Evolutionary conservation across 2,797 vertebrate species (phyloP).

Genomic region (Cirrhinus mrigala): DNA sequence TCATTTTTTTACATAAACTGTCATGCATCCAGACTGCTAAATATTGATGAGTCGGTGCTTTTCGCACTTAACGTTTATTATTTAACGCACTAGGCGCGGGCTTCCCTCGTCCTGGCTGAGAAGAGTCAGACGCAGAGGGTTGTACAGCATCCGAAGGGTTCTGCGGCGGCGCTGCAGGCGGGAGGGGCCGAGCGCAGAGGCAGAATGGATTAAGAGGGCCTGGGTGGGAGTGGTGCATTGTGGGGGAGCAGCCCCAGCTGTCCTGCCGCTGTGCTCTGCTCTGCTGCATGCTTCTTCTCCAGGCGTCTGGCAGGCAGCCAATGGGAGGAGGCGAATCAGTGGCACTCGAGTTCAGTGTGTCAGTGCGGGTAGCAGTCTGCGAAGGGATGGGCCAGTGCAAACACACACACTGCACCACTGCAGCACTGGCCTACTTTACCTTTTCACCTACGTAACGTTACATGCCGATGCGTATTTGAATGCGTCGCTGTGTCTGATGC

Average conservation of each 20-base stretch:
- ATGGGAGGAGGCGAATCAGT: constrained; percentile 75
- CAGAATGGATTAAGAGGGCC: constrained; percentile 52
- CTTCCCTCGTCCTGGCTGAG: constrained; percentile 21
- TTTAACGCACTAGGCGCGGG: constrained; percentile 1
- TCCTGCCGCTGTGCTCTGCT: constrained; percentile 69
- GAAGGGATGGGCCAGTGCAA: constrained; percentile 40
- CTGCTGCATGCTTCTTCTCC: constrained; percentile 73
- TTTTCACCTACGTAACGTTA: background rate
- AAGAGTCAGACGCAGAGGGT: constrained; percentile 33
- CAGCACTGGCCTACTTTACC: constrained; percentile 61
- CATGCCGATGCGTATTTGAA: constrained; percentile 11
- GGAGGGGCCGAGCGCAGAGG: constrained; percentile 27
- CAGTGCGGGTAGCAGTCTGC: constrained; percentile 62
- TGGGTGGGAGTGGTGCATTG: constrained; percentile 69
- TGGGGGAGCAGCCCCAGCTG: constrained; percentile 73
- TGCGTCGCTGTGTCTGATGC: background rate
- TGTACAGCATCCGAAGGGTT: constrained; percentile 46
- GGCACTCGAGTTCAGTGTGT: constrained; percentile 83
- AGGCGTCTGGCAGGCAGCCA: constrained; percentile 79
- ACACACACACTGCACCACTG: constrained; percentile 56
- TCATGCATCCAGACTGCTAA: constrained; percentile 21
- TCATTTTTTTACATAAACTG: background rate
- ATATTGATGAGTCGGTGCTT: constrained; percentile 40
- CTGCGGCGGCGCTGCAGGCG: constrained; percentile 35
- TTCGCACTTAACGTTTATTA: constrained; percentile 12